Evolutionary conservation across 2,797 vertebrate species (phyloP), one percentile per base, ranked within the genome.

Genomic region (Myotis daubentonii): DNA sequence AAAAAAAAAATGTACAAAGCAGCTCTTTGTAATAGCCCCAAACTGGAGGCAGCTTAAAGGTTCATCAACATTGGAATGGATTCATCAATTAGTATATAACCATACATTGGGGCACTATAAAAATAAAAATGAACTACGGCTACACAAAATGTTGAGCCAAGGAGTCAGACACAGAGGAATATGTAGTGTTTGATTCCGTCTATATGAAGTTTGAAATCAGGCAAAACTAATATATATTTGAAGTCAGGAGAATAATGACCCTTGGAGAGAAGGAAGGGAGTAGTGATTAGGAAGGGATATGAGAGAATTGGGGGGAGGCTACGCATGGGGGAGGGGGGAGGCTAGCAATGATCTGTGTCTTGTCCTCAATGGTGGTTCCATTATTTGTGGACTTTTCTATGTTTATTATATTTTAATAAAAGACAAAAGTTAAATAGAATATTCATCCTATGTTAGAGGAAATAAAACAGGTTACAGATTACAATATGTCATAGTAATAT

Each of bases 81-180:
- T 55, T 53, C 25, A 49, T 74, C 30, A 38, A 10, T 60, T 89
- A 94, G 36, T 91, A 16, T 23, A 0, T 70, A 44, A 44, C 49
- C 33, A 49, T 25, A 36, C 11, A 11, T 22, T 60, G 30, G 33
- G 80, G 33, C 47, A 41, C 23, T 57, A 55, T 33, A 82, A 92
- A 93, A 86, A 72, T 82, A 81, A 90, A 95, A 91, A 87, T 82
- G 16, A 96, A n/a, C 44, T 7, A 28, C 17, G 85, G 8, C 75
- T 62, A 51, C 25, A 41, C 60, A 57, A 82, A 93, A 89, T 57
- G 33, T 75, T 85, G 60, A 87, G 33, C 80, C 65, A 91, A 87
- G 53, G 91, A 92, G 30, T 20, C 36, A 91, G 80, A 80, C 3
- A 30, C 19, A 57, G 79, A 89, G 62, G 74, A 87, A 87, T 49